Conservation (phyloP, 23 tunicate genomes). For the Trididemnum miniatum region DNA sequence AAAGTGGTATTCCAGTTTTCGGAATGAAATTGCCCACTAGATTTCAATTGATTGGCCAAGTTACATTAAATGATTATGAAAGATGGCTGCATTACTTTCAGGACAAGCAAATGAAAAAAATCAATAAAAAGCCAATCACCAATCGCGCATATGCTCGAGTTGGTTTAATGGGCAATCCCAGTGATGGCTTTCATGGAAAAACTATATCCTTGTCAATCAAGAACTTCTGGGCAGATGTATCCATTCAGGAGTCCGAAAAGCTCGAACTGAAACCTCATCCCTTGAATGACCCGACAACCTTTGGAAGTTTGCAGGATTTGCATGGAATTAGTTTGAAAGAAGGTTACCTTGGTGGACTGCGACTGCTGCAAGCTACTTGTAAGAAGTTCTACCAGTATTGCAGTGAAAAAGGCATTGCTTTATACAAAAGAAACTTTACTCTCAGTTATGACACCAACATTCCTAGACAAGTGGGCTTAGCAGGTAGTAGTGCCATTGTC, state of each 20-base stretch:
- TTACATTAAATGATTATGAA: constrained; percentile 61
- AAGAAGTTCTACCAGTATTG: constrained; percentile 92
- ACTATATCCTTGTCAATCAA: constrained; percentile 88
- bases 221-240: constrained; percentile 92
- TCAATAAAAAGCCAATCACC: constrained; percentile 35
- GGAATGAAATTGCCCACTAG: constrained; percentile 95
- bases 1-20: constrained; percentile 45
- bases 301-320: constrained; percentile 85
- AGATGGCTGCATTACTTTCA: constrained; percentile 67
- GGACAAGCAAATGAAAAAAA: constrained; percentile 27
- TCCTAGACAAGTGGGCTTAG: constrained; percentile 94
- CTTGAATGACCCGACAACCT: constrained; percentile 91
- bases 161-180: constrained; percentile 93
- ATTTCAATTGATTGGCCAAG: constrained; percentile 89
- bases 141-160: constrained; percentile 90
- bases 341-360: constrained; percentile 92
- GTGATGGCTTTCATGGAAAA: constrained; percentile 96
- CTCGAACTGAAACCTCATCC: constrained; percentile 81
- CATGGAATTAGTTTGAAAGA: constrained; percentile 90
- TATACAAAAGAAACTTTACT: constrained; percentile 75
- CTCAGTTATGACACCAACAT: constrained; percentile 90
- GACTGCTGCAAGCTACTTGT: constrained; percentile 94
- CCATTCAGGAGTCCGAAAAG: constrained; percentile 75
- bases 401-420: constrained; percentile 78
- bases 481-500: constrained; percentile 95